Percentiles rank a stretch among this genome's conserved stretches.
Conservation (phyloP, 2,797 vertebrate genomes). For the Myotis vivesi region DNA sequence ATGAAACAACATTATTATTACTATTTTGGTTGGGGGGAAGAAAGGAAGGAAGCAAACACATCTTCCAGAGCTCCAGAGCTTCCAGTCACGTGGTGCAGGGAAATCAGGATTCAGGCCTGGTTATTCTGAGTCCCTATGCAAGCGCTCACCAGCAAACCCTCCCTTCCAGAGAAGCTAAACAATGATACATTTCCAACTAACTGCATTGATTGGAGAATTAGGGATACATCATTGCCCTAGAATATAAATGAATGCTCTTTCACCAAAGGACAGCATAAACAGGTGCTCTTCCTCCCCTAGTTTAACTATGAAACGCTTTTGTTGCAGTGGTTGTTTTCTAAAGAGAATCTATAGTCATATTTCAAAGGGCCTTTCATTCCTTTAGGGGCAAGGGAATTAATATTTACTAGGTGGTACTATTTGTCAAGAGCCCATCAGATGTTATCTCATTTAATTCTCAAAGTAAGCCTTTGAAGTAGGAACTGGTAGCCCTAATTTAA, state of each 20-base stretch:
- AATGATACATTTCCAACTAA: neutral
- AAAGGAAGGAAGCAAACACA: neutral
- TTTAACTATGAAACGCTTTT: constrained; percentile 61
- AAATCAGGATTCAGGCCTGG: constrained; percentile 32
- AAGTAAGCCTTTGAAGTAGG: neutral
- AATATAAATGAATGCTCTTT: constrained; percentile 60
- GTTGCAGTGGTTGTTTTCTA: constrained; percentile 27
- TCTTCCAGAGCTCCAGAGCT: neutral
- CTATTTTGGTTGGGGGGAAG: neutral
- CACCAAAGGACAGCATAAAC: constrained; percentile 49
- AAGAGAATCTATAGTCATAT: constrained; percentile 39
- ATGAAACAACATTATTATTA: neutral
- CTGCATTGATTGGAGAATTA: constrained; percentile 25
- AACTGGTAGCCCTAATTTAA: neutral
- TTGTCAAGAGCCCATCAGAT: constrained; percentile 11
- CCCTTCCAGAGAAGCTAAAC: constrained; percentile 25
- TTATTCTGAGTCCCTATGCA: neutral
- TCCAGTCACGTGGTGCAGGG: neutral
- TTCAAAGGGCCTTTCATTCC: constrained; percentile 40
- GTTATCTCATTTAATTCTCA: constrained; percentile 35
- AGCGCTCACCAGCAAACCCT: neutral
- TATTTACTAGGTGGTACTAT: constrained; percentile 31
- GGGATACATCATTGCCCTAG: neutral
- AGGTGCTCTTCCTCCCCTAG: constrained; percentile 52
- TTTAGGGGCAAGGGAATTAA: neutral